A percentile compares a stretch with the other conserved stretches of the same genome.
These are phyloP conservation scores for Saccostrea echinata DNA, from an alignment of 1,140 invertebrate genomes.

Conservation along the genomic window DNA sequence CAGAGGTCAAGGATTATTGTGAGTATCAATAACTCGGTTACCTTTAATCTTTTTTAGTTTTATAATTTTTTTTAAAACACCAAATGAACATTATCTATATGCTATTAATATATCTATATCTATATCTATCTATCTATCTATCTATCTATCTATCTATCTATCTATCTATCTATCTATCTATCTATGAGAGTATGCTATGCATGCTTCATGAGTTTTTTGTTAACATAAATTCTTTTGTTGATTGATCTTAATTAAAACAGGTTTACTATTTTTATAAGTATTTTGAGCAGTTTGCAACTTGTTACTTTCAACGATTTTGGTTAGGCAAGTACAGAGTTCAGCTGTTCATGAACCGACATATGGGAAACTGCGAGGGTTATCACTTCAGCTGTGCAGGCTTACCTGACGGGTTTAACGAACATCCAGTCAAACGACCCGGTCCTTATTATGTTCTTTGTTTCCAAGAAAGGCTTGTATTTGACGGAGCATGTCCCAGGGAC, in stretches of 20 bases:
- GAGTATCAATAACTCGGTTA: neutral
- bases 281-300: no score
- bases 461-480: neutral
- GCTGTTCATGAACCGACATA: constrained; percentile 9
- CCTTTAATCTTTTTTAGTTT: neutral
- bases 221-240: no score
- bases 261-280: no score
- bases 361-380: constrained; percentile 11
- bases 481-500: neutral
- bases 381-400: constrained; percentile 2
- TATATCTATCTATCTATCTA: no score
- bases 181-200: no score
- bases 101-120: no score
- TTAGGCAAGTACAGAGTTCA: neutral
- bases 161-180: no score
- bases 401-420: constrained; percentile 7
- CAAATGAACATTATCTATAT: no score
- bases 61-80: no score
- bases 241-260: no score
- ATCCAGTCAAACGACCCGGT: constrained; percentile 1
- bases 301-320: neutral
- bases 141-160: no score
- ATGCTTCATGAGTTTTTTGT: no score
- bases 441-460: neutral
- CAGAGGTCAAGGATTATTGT: constrained; percentile 1